Evolutionary conservation across 2,888 invertebrate species (phyloP).

Genomic region (Girardia tigrina): DNA sequence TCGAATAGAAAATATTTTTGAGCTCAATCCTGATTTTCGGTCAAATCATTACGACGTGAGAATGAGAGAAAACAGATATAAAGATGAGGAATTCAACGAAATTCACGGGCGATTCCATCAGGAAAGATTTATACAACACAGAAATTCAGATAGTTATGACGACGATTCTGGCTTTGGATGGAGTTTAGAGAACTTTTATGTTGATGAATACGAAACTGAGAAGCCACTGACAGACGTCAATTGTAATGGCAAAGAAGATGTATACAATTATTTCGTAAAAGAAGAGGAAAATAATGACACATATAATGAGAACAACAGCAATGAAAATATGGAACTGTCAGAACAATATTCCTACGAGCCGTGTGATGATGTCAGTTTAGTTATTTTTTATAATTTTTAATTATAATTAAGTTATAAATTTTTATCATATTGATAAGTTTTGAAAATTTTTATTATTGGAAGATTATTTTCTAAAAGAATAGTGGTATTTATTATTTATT

Average conservation of each 20-base stretch:
- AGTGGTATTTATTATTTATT: too few species aligned
- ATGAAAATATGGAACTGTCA: not conserved
- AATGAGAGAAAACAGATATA: not conserved
- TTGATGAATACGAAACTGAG: conserved; percentile 4
- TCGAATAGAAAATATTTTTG: conserved; percentile 11
- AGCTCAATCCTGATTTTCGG: not conserved
- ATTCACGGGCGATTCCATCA: conserved; percentile 16
- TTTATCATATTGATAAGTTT: too few species aligned
- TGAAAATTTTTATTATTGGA: too few species aligned
- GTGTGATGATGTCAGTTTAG: not conserved
- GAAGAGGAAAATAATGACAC: not conserved
- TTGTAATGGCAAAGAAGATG: not conserved
- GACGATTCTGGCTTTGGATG: not conserved
- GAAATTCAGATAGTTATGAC: conserved; percentile 16
- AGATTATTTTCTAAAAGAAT: too few species aligned
- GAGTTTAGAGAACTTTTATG: conserved; percentile 5
- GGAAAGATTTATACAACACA: not conserved
- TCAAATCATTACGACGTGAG: not conserved
- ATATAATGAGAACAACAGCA: not conserved
- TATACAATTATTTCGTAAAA: not conserved
- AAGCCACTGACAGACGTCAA: not conserved
- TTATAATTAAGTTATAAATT: too few species aligned
- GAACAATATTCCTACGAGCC: not conserved
- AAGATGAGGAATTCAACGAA: conserved; percentile 18
- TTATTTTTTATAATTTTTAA: not conserved